Base-by-base conservation (phyloP, 2,113 vertebrate genomes). In the Thermophis baileyi region DNA sequence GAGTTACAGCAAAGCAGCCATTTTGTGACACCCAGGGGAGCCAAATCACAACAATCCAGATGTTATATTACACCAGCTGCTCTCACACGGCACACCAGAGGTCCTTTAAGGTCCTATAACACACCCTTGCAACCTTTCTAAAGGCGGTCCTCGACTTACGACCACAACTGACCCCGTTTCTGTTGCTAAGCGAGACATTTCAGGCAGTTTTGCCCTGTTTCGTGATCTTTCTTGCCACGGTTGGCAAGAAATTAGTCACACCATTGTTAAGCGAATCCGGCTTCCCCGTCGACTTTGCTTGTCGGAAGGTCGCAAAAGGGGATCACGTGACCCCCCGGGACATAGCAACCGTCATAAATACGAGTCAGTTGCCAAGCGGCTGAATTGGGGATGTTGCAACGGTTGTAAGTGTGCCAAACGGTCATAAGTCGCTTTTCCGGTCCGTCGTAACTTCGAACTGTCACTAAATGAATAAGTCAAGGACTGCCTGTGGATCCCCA, bases 371-470 rank as follows among this genome's bases (percentile, higher is more conserved):
- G 55, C 25, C 24, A 27, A 60, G 55, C 24, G 25, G 10, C 57
- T 60, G 57, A 60, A 55, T 57, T 5, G 27, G 10, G 27, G 60
- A 11, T 63, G 25, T 60, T 27, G 54, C 22, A 7, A 55, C 22
- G 2, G 54, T 55, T 25, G 22, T 54, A 60, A 60, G 25, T 30
- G 27, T 63, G 27, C 10, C 10, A 63, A 63, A 63, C 4, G 11
- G 60, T 14, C 60, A 1, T n/a, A 30, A 12, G 27, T n/a, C 60
- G 12, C 27, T n/a, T n/a, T 63, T 27, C 12, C 4, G 4, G 11
- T 12, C 27, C 11, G 0, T n/a, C 0, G 30, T 25, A n/a, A n/a
- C 12, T 69, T 69, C 4, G 1, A 69, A n/a, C 0, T 11, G 60
- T 69, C 60, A 1, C 60, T 69, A 69, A 69, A 12, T 27, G 30